Percentiles rank a stretch among this genome's conserved stretches.
These are phyloP conservation scores for Vanacampus margaritifer DNA, from an alignment of 2,113 vertebrate species.

Conservation along the genomic window DNA sequence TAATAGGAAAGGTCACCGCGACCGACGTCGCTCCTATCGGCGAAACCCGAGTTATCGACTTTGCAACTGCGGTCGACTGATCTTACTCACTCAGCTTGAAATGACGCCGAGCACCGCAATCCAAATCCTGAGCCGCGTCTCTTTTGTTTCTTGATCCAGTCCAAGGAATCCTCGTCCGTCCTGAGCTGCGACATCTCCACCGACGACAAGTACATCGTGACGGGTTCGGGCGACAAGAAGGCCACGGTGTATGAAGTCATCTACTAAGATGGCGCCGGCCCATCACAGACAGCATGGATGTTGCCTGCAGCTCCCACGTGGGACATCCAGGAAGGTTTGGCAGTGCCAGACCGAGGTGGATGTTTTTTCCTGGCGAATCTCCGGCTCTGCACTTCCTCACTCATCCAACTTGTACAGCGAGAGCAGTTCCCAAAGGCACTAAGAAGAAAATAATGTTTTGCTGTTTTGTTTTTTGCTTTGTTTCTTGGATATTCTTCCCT, in stretches of 20 bases:
- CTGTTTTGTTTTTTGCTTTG: conserved; percentile 29
- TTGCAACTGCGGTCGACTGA: conserved; percentile 49
- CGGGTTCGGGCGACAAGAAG: conserved; percentile 97
- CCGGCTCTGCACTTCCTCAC: conserved; percentile 52
- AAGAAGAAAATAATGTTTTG: conserved; percentile 65
- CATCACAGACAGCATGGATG: conserved; percentile 66
- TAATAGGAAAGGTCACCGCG: conserved; percentile 60
- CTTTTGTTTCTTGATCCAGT: conserved; percentile 66
- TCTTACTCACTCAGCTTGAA: conserved; percentile 38
- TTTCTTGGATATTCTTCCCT: conserved; percentile 64
- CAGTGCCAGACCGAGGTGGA: conserved; percentile 55
- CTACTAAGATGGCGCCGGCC: conserved; percentile 77
- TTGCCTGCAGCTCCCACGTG: conserved; percentile 53
- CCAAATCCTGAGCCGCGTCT: conserved; percentile 25
- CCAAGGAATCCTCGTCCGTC: conserved; percentile 95
- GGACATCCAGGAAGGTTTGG: conserved; percentile 45
- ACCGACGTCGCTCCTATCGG: conserved; percentile 67
- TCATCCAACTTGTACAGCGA: conserved; percentile 58
- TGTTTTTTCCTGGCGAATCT: conserved; percentile 25
- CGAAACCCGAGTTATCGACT: conserved; percentile 69
- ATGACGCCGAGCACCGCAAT: background rate
- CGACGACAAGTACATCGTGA: conserved; percentile 97
- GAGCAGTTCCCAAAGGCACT: conserved; percentile 60
- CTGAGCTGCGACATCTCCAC: conserved; percentile 95
- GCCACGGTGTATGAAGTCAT: conserved; percentile 98